Evolutionary conservation across 2,797 vertebrate species (phyloP).

Genomic region (Enteromius argenteus): DNA sequence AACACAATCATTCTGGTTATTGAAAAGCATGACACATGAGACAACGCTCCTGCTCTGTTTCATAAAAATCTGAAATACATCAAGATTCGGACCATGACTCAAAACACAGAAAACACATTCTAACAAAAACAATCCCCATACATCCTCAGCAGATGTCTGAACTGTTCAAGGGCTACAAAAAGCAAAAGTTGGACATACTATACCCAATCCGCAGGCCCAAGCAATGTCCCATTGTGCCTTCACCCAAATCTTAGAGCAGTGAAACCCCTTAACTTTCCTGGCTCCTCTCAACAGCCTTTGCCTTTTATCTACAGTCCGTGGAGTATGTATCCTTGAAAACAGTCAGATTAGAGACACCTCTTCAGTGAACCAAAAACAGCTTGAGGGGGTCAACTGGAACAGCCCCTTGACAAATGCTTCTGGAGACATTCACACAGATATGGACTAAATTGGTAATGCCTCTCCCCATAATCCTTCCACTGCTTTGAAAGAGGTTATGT

Average conservation of each 20-base stretch:
- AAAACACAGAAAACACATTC: neutral
- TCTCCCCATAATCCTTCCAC: neutral
- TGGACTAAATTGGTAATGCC: conserved; percentile 26
- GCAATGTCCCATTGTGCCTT: conserved; percentile 78
- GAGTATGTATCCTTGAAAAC: conserved; percentile 27
- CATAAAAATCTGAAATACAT: neutral
- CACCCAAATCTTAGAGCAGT: conserved; percentile 35
- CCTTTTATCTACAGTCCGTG: conserved; percentile 31
- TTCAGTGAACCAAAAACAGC: conserved; percentile 41
- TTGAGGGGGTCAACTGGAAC: neutral
- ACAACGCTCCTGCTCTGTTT: neutral
- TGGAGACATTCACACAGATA: neutral
- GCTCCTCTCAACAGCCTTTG: conserved; percentile 45
- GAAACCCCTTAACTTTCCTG: conserved; percentile 47
- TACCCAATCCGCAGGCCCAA: conserved; percentile 82
- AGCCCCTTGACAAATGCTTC: neutral
- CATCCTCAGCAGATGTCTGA: neutral
- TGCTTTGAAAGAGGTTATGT: neutral
- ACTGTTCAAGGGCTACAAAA: conserved; percentile 13
- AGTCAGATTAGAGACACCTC: conserved; percentile 13
- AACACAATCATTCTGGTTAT: neutral
- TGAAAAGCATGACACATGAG: neutral
- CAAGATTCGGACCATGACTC: neutral
- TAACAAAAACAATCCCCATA: neutral
- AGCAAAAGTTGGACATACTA: conserved; percentile 66